Conservation (phyloP, 2,113 vertebrate genomes). For the Rhipidura dahli region DNA sequence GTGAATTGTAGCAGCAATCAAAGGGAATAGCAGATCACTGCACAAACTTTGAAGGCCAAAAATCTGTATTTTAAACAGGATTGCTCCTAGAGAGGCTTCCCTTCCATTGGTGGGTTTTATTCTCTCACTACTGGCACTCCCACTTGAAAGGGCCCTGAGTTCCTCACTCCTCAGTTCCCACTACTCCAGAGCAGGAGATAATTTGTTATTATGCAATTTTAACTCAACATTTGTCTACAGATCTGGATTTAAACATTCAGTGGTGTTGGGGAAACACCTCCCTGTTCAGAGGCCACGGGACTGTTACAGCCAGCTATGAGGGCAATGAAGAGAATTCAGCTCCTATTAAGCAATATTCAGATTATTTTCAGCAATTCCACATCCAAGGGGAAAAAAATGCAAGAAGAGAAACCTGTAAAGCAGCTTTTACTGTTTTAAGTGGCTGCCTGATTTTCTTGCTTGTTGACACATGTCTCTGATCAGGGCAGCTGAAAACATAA, state of each 20-base stretch:
- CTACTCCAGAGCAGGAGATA: neutral
- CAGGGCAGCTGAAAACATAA: slow-evolving; percentile 5
- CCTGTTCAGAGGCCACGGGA: neutral
- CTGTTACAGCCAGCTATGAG: neutral
- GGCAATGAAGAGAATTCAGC: slow-evolving; percentile 18
- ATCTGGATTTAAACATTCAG: neutral
- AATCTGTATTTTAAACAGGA: neutral
- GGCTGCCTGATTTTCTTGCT: slow-evolving; percentile 45
- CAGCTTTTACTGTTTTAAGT: slow-evolving; percentile 7
- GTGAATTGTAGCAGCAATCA: neutral
- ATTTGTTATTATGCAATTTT: neutral
- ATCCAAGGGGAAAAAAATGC: neutral
- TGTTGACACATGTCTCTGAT: slow-evolving; percentile 6
- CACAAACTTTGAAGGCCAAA: neutral
- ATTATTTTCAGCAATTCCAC: neutral
- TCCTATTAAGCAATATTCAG: slow-evolving; percentile 9
- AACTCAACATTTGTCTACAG: neutral
- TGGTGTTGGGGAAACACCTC: neutral
- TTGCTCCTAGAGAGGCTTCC: neutral
- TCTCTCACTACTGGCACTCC: neutral
- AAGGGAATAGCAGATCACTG: neutral
- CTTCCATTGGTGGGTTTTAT: neutral
- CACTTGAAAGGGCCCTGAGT: neutral
- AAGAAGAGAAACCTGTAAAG: slow-evolving; percentile 47
- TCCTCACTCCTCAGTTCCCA: neutral